phyloP scores from a whole-genome alignment of 2,888 invertebrate species.

The Ecliptopera silaceata region DNA sequence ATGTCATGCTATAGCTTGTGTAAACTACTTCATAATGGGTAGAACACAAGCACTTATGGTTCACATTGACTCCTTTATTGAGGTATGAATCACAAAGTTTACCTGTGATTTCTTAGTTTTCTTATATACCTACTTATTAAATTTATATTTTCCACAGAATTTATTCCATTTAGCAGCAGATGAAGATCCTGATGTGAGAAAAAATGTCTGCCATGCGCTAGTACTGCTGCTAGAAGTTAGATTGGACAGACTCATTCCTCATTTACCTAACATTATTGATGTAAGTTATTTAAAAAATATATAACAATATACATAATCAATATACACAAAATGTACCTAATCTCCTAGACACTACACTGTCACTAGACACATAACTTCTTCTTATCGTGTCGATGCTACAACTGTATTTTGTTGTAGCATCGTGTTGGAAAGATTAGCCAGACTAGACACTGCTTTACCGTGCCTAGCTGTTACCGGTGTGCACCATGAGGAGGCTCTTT shows the following conservation, averaged over 20 bases:
- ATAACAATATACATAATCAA: too few species aligned
- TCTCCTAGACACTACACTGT: too few species aligned
- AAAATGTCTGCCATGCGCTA: slow-evolving; percentile 98
- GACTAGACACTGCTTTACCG: too few species aligned
- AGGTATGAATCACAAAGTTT: slow-evolving; percentile 70
- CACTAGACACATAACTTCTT: too few species aligned
- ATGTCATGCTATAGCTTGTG: slow-evolving; percentile 98
- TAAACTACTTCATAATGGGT: slow-evolving; percentile 98
- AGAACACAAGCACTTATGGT: slow-evolving; percentile 96
- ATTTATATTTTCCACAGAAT: slow-evolving; percentile 82
- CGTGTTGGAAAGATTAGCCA: too few species aligned
- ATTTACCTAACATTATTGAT: slow-evolving; percentile 98
- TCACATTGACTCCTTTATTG: slow-evolving; percentile 96
- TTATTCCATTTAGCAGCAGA: slow-evolving; percentile 97
- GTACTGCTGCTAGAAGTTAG: slow-evolving; percentile 98
- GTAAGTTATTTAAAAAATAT: slow-evolving; percentile 71
- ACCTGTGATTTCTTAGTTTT: neutral
- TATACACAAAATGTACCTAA: too few species aligned
- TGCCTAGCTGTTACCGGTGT: too few species aligned
- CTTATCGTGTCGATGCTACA: too few species aligned
- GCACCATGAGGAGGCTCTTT: too few species aligned
- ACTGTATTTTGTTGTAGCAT: too few species aligned
- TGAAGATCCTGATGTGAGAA: slow-evolving; percentile 98
- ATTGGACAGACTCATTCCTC: slow-evolving; percentile 96
- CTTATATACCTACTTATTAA: neutral